phyloP scores from a whole-genome alignment of 1,140 invertebrate species.

The Calosoma granatense region DNA sequence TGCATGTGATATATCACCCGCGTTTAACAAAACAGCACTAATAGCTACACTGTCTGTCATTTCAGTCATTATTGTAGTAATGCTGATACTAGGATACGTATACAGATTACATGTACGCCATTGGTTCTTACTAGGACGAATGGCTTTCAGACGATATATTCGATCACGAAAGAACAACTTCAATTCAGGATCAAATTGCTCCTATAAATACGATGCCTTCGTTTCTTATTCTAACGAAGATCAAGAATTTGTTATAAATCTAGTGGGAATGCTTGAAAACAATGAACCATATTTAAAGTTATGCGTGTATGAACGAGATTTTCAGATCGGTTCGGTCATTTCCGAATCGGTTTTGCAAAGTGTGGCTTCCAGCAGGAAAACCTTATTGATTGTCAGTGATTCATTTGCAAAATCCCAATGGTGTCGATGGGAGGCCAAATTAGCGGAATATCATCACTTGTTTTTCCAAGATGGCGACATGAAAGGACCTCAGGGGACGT shows the following conservation, averaged over 20 bases:
- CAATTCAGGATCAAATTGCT: conserved; percentile 18
- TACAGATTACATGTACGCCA: conserved; percentile 38
- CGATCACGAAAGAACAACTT: conserved; percentile 17
- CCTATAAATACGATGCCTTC: conserved; percentile 52
- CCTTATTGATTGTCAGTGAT: conserved; percentile 51
- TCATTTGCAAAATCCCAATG: conserved; percentile 53
- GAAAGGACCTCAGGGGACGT: conserved; percentile 39
- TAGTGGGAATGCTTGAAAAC: conserved; percentile 46
- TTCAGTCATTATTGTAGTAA: conserved; percentile 1
- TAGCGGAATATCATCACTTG: conserved; percentile 44
- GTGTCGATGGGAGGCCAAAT: conserved; percentile 54
- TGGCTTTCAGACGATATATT: not conserved
- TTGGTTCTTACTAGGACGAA: conserved; percentile 39
- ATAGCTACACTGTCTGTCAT: not conserved
- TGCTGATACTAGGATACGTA: conserved; percentile 12
- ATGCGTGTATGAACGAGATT: conserved; percentile 56
- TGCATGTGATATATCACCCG: not conserved
- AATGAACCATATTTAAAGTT: conserved; percentile 42
- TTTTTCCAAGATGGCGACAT: conserved; percentile 34
- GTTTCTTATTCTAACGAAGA: conserved; percentile 55
- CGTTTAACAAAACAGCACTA: not conserved
- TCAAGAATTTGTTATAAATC: conserved; percentile 44
- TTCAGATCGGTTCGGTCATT: conserved; percentile 49
- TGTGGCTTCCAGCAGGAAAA: conserved; percentile 47
- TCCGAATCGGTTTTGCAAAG: conserved; percentile 48